A percentile compares a stretch with the other conserved stretches of the same genome.
These are phyloP conservation scores for Perizoma flavofasciatum DNA, from an alignment of 2,888 invertebrate genomes.

Conservation along the genomic window DNA sequence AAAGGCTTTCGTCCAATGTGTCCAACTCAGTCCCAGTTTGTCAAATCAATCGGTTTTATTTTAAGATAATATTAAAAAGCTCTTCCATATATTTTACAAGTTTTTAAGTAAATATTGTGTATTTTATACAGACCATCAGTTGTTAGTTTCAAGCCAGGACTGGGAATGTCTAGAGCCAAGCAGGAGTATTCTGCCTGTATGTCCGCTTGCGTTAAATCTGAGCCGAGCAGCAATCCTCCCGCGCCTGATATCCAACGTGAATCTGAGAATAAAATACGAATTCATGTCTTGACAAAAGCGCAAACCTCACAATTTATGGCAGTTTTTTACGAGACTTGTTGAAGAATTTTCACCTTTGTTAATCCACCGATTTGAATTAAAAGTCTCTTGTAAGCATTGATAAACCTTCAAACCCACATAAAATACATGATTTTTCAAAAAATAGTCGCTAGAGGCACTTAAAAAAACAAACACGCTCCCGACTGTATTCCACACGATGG, in stretches of 20 bases:
- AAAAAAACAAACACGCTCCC: no score
- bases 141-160: constrained; percentile 66
- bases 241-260: constrained; percentile 74
- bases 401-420: no score
- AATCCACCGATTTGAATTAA: not conserved
- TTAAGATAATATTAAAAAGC: no score
- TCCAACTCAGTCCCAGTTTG: no score
- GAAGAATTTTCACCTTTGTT: not conserved
- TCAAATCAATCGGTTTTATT: no score
- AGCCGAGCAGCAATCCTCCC: constrained; percentile 66
- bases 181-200: constrained; percentile 76
- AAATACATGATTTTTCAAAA: no score
- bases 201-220: constrained; percentile 73
- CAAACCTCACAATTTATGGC: constrained; percentile 12
- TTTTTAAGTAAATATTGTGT: not conserved
- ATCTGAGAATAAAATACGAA: constrained; percentile 52
- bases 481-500: no score
- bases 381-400: not conserved
- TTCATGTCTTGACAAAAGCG: constrained; percentile 12
- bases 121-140: constrained; percentile 65
- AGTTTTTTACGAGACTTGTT: not conserved
- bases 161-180: constrained; percentile 67
- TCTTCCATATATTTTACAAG: no score
- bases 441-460: no score
- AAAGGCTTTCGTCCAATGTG: no score